These are phyloP conservation scores for Cyprinodon tularosa DNA, from an alignment of 2,113 vertebrate genomes.

Conservation along the genomic window DNA sequence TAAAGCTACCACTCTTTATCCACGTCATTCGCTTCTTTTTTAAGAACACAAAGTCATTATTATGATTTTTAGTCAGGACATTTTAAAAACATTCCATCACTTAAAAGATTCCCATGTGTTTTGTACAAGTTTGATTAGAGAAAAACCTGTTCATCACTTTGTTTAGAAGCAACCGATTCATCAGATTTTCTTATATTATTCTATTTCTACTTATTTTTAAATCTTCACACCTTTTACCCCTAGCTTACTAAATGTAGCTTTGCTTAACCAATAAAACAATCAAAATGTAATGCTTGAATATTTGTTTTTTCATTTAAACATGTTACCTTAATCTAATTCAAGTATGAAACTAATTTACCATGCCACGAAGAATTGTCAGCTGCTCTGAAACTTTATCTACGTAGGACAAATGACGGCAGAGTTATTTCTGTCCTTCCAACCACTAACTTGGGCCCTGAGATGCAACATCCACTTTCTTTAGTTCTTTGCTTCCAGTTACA, in stretches of 20 bases:
- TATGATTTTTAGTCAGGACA: background rate
- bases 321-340: background rate
- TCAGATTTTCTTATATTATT: background rate
- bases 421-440: constrained; percentile 67
- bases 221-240: background rate
- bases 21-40: too few relatives aligned
- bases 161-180: too few relatives aligned
- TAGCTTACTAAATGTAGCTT: background rate
- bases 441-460: constrained; percentile 45
- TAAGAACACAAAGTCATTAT: background rate
- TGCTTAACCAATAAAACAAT: background rate
- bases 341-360: constrained; percentile 18
- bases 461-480: constrained; percentile 66
- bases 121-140: background rate
- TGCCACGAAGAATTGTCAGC: background rate
- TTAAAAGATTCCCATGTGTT: background rate
- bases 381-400: constrained; percentile 34
- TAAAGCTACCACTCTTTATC: too few relatives aligned
- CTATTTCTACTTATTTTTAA: background rate
- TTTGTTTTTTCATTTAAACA: background rate
- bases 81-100: background rate
- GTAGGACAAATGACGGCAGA: constrained; percentile 51
- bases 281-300: background rate
- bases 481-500: constrained; percentile 62
- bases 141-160: background rate